Evolutionary conservation across 2,113 vertebrate genomes (phyloP).

Genomic region (Poicephalus meyeri): DNA sequence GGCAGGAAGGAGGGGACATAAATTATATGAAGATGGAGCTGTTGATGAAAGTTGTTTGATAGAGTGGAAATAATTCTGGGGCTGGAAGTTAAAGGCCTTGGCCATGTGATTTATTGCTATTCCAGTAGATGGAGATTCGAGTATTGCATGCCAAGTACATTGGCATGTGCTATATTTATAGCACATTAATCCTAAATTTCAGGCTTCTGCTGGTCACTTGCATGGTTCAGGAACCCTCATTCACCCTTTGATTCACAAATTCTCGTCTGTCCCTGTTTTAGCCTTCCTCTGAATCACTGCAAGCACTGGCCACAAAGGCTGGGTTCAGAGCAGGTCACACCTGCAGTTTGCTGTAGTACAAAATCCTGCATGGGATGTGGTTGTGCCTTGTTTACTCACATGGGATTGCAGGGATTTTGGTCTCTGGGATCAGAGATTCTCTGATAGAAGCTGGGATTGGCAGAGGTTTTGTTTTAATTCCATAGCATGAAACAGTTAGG

Average conservation of each 20-base stretch:
- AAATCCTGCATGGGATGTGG: neutral
- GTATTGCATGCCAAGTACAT: neutral
- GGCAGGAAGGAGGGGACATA: conserved; percentile 24
- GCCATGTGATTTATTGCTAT: conserved; percentile 36
- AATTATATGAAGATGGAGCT: conserved; percentile 42
- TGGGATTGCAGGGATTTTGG: neutral
- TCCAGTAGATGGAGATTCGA: neutral
- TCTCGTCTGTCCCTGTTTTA: neutral
- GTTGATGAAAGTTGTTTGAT: conserved; percentile 48
- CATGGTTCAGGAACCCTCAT: accelerated
- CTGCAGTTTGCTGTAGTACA: neutral
- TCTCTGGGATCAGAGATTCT: neutral
- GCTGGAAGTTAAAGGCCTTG: conserved; percentile 49
- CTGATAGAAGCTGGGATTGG: neutral
- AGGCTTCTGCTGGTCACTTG: neutral
- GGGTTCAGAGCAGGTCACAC: neutral
- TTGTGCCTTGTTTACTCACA: neutral
- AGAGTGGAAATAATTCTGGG: conserved; percentile 15
- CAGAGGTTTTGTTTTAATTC: neutral
- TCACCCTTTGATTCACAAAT: neutral
- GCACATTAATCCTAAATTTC: neutral
- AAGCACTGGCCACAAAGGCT: neutral
- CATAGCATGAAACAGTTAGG: neutral
- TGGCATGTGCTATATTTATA: neutral
- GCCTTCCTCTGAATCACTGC: neutral